Evolutionary conservation across 2,797 vertebrate genomes (phyloP).

Genomic region (Alfaro cultratus): DNA sequence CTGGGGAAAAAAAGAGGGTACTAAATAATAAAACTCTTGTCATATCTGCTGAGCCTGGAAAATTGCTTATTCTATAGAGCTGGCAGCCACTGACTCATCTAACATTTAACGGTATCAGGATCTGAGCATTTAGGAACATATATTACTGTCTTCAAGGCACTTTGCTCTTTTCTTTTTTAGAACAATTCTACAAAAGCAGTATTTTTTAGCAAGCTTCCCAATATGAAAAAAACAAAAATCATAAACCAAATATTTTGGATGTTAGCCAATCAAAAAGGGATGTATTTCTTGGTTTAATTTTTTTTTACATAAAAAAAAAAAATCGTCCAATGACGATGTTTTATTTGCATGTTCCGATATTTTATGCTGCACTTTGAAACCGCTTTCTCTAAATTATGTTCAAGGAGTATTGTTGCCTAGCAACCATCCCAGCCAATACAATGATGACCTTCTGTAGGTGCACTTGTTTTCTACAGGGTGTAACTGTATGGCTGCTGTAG

Average conservation of each 20-base stretch:
- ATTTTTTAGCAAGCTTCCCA: not conserved
- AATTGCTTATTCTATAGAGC: not conserved
- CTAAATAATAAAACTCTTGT: constrained; percentile 11
- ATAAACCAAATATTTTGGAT: not conserved
- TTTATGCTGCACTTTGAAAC: too few relatives aligned
- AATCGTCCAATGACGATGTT: not conserved
- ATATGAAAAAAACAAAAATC: not conserved
- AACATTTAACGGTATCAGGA: not conserved
- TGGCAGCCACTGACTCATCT: not conserved
- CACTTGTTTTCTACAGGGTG: too few relatives aligned
- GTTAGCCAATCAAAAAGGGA: not conserved
- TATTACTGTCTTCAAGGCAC: constrained; percentile 1
- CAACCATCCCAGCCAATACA: too few relatives aligned
- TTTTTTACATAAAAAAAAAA: not conserved
- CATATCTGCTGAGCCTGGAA: constrained; percentile 17
- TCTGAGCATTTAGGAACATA: not conserved
- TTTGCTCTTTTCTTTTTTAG: not conserved
- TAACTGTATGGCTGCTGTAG: too few relatives aligned
- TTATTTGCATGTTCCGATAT: too few relatives aligned
- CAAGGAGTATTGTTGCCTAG: too few relatives aligned
- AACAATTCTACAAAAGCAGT: not conserved
- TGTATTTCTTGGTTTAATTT: not conserved
- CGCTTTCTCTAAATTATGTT: too few relatives aligned
- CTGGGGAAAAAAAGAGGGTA: not conserved
- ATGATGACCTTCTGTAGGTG: too few relatives aligned